Evolutionary conservation across 2,113 vertebrate genomes (phyloP).

Genomic region (Barbus barbus): DNA sequence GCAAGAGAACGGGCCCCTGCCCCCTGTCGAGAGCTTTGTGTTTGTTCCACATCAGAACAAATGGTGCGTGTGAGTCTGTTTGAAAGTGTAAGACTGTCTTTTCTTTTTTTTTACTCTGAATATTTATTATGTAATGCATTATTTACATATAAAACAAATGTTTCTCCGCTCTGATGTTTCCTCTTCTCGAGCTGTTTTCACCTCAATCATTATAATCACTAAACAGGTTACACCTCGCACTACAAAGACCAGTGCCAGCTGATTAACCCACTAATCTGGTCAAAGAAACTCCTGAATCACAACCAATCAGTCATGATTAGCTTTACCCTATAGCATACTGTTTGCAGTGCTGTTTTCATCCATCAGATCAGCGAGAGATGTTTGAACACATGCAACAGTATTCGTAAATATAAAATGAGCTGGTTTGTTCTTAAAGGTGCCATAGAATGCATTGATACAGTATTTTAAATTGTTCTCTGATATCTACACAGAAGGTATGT

Average conservation of each 20-base stretch:
- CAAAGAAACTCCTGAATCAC: conserved; percentile 36
- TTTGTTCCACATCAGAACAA: conserved; percentile 76
- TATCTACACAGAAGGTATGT: no score
- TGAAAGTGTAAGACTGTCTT: not conserved
- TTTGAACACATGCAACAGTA: not conserved
- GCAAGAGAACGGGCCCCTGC: conserved; percentile 64
- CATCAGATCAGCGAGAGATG: not conserved
- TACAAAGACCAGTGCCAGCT: conserved; percentile 57
- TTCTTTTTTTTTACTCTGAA: no score
- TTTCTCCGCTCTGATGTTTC: conserved; percentile 65
- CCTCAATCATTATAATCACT: conserved; percentile 51
- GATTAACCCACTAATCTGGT: conserved; percentile 61
- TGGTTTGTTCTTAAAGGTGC: not conserved
- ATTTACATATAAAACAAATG: no score
- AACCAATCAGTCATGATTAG: conserved; percentile 39
- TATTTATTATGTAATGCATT: no score
- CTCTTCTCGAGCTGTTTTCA: conserved; percentile 64
- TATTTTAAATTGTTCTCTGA: no score
- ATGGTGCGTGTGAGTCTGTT: conserved; percentile 63
- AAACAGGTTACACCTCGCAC: conserved; percentile 59
- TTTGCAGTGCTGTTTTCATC: not conserved
- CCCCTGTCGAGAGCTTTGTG: conserved; percentile 65
- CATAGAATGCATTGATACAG: no score
- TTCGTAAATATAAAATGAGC: not conserved
- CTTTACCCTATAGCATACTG: not conserved